Conservation (phyloP, 2,797 vertebrate species). For the Fratercula arctica region DNA sequence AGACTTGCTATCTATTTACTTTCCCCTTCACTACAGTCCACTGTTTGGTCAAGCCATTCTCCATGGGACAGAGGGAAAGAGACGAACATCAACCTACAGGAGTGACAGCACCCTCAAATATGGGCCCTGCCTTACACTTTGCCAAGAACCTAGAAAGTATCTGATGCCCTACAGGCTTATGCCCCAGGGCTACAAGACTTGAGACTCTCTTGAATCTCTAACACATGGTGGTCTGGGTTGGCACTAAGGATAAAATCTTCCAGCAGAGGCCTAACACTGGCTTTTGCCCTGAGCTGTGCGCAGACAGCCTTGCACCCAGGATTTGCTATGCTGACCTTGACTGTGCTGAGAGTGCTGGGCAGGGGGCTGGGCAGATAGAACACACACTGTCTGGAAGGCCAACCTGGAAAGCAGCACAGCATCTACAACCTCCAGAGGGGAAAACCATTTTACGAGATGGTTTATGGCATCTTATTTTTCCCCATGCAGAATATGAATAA, state of each 20-base stretch:
- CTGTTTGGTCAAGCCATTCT: neutral
- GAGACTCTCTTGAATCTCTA: neutral
- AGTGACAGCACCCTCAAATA: neutral
- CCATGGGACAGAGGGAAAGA: neutral
- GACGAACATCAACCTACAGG: neutral
- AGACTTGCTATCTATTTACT: neutral
- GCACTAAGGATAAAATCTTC: neutral
- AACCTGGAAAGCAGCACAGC: neutral
- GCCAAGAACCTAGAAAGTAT: neutral
- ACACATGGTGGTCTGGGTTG: fast-evolving
- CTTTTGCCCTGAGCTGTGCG: fast-evolving
- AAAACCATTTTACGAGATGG: neutral
- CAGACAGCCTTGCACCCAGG: neutral
- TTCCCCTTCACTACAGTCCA: neutral
- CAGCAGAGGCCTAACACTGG: fast-evolving
- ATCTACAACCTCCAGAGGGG: neutral
- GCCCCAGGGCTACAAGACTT: neutral
- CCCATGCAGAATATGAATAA: neutral
- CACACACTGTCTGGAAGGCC: neutral
- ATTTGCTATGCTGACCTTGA: fast-evolving
- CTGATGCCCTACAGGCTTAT: neutral
- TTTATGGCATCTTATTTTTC: neutral
- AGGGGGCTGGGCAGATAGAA: neutral
- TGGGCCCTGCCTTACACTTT: neutral
- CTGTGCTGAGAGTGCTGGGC: fast-evolving